phyloP scores from a whole-genome alignment of 2,888 invertebrate species.

The Ephialtes manifestator region DNA sequence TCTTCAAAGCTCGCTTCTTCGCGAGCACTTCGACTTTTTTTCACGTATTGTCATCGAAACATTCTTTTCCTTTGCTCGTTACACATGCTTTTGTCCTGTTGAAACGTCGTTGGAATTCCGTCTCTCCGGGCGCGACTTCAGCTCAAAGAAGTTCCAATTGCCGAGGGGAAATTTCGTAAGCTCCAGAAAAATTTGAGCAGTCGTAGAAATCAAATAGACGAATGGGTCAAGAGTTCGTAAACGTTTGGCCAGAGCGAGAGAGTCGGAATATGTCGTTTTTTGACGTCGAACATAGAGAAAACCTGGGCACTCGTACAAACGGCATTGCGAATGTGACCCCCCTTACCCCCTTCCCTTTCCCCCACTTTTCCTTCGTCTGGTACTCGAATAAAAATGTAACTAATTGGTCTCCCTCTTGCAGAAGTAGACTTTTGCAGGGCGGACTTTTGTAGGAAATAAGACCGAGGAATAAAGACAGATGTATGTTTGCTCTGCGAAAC shows the following conservation, averaged over 20 bases:
- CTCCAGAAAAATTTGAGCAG: conserved; percentile 62
- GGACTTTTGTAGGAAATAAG: conserved; percentile 82
- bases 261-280: conserved; percentile 51
- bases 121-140: not conserved
- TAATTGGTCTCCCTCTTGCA: conserved; percentile 83
- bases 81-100: conserved; percentile 15
- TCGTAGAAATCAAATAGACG: conserved; percentile 63
- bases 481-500: conserved; percentile 65
- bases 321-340: conserved; percentile 75
- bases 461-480: conserved; percentile 64
- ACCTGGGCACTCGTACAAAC: conserved; percentile 70
- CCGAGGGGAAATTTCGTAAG: conserved; percentile 47
- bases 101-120: conserved; percentile 34
- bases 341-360: not conserved
- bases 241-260: conserved; percentile 56
- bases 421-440: conserved; percentile 74
- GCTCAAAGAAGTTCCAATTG: conserved; percentile 48
- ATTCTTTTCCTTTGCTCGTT: conserved; percentile 53
- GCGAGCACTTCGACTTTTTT: conserved; percentile 63
- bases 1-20: conserved; percentile 61
- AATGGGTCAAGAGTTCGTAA: conserved; percentile 67
- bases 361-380: conserved; percentile 39
- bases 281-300: conserved; percentile 53
- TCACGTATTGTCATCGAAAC: conserved; percentile 63
- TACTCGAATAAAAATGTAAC: conserved; percentile 82